These are phyloP conservation scores for Tricholauxania praeusta DNA, from an alignment of 2,888 invertebrate species.

Conservation along the genomic window DNA sequence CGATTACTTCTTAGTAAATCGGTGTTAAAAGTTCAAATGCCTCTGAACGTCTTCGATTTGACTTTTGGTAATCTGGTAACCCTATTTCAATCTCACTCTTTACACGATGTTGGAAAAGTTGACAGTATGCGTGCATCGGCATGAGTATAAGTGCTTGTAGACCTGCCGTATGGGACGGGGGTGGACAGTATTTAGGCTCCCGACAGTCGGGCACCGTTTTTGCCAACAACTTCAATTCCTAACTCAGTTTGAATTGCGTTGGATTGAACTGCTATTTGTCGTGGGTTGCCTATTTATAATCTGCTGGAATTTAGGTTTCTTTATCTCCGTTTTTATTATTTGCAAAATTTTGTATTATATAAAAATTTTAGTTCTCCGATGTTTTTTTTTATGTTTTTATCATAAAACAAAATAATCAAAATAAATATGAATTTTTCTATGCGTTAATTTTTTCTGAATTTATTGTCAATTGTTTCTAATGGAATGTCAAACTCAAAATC, in stretches of 20 bases:
- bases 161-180: neutral
- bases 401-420: no score
- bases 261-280: conserved; percentile 10
- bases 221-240: conserved; percentile 31
- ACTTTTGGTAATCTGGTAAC: no score
- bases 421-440: no score
- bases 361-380: no score
- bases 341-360: no score
- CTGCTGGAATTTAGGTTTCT: neutral
- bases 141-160: conserved; percentile 1
- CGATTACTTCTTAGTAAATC: no score
- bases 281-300: conserved; percentile 3
- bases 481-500: no score
- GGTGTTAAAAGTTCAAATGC: no score
- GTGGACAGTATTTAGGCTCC: conserved; percentile 67
- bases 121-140: conserved; percentile 18
- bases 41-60: no score
- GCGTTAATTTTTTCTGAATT: no score
- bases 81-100: conserved; percentile 5
- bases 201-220: conserved; percentile 71
- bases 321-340: conserved; percentile 16
- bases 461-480: no score
- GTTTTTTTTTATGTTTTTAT: no score
- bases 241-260: conserved; percentile 16
- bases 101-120: conserved; percentile 19